These are phyloP conservation scores for Neotoxoptera formosana DNA, from an alignment of 1,140 invertebrate genomes.

Conservation along the genomic window DNA sequence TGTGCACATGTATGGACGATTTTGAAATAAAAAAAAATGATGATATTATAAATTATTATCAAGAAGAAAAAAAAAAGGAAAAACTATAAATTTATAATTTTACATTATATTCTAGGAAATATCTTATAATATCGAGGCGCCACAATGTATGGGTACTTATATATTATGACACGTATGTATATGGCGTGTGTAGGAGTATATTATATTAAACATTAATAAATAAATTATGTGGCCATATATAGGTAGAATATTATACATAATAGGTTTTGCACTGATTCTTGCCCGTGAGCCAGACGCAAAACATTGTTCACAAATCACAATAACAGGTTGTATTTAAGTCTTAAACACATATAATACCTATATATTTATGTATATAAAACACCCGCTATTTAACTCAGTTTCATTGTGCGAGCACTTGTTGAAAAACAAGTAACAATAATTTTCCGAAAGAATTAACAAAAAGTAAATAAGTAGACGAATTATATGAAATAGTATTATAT, in stretches of 20 bases:
- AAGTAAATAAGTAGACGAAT: not conserved
- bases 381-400: not conserved
- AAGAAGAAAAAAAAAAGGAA: not conserved
- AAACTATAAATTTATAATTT: not conserved
- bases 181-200: not conserved
- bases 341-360: not conserved
- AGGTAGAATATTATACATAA: not conserved
- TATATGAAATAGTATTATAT: not conserved
- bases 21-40: not conserved
- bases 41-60: not conserved
- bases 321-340: not conserved
- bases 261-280: not conserved
- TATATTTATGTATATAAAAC: not conserved
- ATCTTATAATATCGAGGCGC: not conserved
- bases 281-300: not conserved
- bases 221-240: not conserved
- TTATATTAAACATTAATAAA: not conserved
- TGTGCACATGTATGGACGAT: not conserved
- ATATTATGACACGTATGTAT: not conserved
- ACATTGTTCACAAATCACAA: constrained; percentile 8
- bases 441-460: not conserved
- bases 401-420: not conserved
- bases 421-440: not conserved
- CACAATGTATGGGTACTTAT: not conserved
- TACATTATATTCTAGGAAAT: not conserved